A percentile compares a stretch with the other conserved stretches of the same genome.
Conservation (phyloP, 2,797 vertebrate species). For the Liasis olivaceus region DNA sequence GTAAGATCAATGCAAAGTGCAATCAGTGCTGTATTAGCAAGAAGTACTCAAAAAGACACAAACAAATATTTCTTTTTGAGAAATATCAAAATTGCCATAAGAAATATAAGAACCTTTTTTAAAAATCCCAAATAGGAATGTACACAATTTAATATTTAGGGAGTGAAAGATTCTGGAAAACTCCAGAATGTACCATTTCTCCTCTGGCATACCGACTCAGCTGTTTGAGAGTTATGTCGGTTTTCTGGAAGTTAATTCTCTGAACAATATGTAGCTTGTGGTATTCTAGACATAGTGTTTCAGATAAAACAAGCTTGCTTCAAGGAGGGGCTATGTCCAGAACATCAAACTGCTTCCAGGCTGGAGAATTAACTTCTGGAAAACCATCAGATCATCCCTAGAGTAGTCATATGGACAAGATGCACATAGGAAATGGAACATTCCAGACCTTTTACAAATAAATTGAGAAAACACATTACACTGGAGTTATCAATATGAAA, state of each 20-base stretch:
- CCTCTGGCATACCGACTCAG: background rate
- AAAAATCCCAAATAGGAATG: background rate
- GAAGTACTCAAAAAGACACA: background rate
- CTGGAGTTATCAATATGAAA: background rate
- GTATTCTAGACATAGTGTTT: background rate
- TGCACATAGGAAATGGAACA: background rate
- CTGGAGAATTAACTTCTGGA: background rate
- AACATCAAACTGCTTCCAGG: background rate
- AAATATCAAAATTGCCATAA: background rate
- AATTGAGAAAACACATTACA: background rate
- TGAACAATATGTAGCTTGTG: background rate
- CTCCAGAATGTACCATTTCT: background rate
- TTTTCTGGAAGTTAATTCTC: background rate
- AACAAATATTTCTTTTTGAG: background rate
- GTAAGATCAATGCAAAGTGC: background rate
- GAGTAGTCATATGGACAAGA: background rate
- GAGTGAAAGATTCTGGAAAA: background rate
- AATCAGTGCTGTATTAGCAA: background rate
- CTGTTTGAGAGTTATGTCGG: background rate
- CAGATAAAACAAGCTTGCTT: background rate
- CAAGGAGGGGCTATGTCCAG: background rate
- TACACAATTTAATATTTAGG: background rate
- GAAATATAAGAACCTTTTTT: background rate
- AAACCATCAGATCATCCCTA: background rate
- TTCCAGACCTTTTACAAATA: background rate